A percentile compares a stretch with the other conserved stretches of the same genome.
phyloP scores from a whole-genome alignment of 2,888 invertebrate genomes.

The Aphodius sticticus region DNA sequence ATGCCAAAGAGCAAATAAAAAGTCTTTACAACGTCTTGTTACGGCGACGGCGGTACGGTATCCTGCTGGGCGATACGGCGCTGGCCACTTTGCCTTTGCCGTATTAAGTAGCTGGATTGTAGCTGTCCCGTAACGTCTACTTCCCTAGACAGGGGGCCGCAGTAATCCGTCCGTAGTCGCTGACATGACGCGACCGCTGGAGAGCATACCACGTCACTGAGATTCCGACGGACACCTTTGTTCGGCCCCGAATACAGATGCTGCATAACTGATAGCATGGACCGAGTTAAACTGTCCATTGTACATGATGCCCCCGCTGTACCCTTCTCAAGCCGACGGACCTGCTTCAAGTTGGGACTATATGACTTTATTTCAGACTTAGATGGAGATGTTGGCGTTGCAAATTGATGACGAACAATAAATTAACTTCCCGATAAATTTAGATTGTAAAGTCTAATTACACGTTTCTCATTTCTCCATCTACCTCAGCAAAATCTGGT shows the following conservation, averaged over 20 bases:
- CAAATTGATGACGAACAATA: not conserved
- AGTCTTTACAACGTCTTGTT: constrained; percentile 25
- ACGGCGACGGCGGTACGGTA: constrained; percentile 28
- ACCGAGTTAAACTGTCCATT: constrained; percentile 34
- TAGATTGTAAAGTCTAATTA: constrained; percentile 26
- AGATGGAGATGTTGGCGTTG: not conserved
- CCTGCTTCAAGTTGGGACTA: not conserved
- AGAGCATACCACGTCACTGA: constrained; percentile 53
- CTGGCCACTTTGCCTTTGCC: constrained; percentile 36
- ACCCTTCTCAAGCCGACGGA: not conserved
- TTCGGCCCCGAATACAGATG: constrained; percentile 46
- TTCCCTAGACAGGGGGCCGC: constrained; percentile 45
- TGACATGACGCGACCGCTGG: constrained; percentile 53
- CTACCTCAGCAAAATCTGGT: too few relatives aligned
- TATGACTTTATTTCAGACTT: not conserved
- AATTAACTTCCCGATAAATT: not conserved
- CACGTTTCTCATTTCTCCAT: constrained; percentile 48
- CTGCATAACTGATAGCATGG: constrained; percentile 39
- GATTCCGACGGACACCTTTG: constrained; percentile 56
- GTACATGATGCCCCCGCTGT: not conserved
- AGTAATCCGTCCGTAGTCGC: constrained; percentile 54
- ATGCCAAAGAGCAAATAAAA: not conserved
- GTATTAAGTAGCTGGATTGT: constrained; percentile 51
- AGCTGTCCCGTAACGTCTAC: constrained; percentile 42
- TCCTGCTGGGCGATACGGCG: constrained; percentile 39